Evolutionary conservation across 1,140 invertebrate genomes (phyloP).

Genomic region (Drosophila ficusphila): DNA sequence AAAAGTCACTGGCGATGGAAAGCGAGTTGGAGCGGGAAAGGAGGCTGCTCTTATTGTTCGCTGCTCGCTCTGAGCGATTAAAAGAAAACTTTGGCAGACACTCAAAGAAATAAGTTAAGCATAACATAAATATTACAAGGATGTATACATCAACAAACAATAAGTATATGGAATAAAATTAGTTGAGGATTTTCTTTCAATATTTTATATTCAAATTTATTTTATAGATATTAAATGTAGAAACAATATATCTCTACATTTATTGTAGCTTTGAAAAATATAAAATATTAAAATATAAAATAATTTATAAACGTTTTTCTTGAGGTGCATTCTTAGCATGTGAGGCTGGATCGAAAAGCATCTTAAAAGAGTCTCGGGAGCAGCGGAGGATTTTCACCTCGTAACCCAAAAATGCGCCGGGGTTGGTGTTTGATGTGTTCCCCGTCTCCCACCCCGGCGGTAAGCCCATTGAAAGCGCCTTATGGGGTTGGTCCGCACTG

Average conservation of each 20-base stretch:
- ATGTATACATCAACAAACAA: no score
- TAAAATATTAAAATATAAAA: background rate
- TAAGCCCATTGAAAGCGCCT: conserved; percentile 29
- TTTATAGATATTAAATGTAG: no score
- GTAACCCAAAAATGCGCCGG: conserved; percentile 59
- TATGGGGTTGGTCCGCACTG: conserved; percentile 62
- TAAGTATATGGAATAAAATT: no score
- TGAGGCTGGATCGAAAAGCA: conserved; percentile 14
- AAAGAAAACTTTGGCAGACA: conserved; percentile 56
- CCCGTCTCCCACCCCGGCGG: conserved; percentile 41
- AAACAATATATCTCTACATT: no score
- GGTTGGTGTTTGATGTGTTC: conserved; percentile 49
- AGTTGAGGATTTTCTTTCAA: no score
- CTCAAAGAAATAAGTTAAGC: conserved; percentile 1
- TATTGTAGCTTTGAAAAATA: background rate
- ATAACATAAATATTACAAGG: no score
- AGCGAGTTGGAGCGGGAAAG: conserved; percentile 19
- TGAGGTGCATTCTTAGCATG: conserved; percentile 46
- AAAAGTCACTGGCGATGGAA: conserved; percentile 49
- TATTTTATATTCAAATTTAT: background rate
- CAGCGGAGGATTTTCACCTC: conserved; percentile 67
- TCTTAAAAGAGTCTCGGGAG: conserved; percentile 56
- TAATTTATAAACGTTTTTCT: background rate
- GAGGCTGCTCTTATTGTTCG: conserved; percentile 28
- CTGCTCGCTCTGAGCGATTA: conserved; percentile 72